Base-by-base conservation (phyloP, 2,797 vertebrate genomes). In the Ceyx erithaca region DNA sequence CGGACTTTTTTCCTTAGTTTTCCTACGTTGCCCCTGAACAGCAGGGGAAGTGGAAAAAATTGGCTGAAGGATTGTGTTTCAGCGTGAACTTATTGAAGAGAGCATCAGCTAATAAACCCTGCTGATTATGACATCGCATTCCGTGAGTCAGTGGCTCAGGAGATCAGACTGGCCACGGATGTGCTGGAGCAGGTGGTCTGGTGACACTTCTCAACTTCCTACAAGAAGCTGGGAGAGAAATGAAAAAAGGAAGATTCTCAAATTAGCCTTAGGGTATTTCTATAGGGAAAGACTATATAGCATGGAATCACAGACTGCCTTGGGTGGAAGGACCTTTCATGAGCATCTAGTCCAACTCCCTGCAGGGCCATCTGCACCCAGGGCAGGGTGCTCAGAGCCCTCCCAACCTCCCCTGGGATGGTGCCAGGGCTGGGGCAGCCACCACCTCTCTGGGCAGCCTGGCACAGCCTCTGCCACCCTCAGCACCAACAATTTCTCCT, bases 11-110 rank as follows among this genome's bases (percentile, higher is more conserved):
- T 40, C 69, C 48, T 54, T 37, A 10, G 8, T 70, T 88, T 84
- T 64, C 58, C 61, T 31, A 5, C 37, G 37, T 82, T 87, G 79
- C 58, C 81, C 89, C 89, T 75, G 84, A 89, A 61, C 81, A 90
- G 68, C 87, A 71, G 89, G 89, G 37, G 61, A 82, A 85, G 82
- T 71, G 92, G 81, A 90, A 71, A 76, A 93, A 94, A 87, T 70
- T 87, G 87, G 66, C 89, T 85, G 91, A 89, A 89, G 89, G 61
- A 63, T 77, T 83, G 64, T 71, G 72, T 85, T 96, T 70, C 87
- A 87, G 89, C 64, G 21, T 70, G 87, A 92, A 89, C 82, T 94
- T 90, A 77, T 68, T 87, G 79, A 90, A 90, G 89, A 80, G 87
- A 89, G 62, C 85, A 89, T 82, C 91, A 89, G 68, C 89, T 91